Conservation (phyloP, 2,113 vertebrate species). For the Seriola dumerili region DNA sequence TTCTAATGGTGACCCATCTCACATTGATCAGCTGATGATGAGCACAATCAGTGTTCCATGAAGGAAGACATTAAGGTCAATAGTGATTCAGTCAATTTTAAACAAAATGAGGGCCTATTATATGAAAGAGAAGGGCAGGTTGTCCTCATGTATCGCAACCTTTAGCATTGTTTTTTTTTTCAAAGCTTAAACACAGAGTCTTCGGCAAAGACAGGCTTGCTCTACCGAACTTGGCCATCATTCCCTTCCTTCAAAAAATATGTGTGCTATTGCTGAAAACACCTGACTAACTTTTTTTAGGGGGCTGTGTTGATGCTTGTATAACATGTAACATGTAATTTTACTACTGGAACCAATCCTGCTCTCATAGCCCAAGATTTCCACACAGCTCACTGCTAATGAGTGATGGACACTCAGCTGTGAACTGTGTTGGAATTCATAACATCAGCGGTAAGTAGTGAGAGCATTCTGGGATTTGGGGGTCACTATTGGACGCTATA, state of each 20-base stretch:
- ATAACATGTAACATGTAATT: neutral
- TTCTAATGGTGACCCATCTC: neutral
- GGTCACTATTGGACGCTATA: neutral
- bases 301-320: slow-evolving; percentile 24
- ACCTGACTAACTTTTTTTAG: neutral
- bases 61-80: neutral
- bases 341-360: neutral
- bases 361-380: slow-evolving; percentile 5
- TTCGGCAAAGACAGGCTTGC: slow-evolving; percentile 9
- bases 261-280: neutral
- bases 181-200: slow-evolving; percentile 16
- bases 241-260: neutral
- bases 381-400: slow-evolving; percentile 11
- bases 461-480: slow-evolving; percentile 29
- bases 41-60: neutral
- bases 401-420: slow-evolving; percentile 20
- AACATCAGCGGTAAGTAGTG: slow-evolving; percentile 1
- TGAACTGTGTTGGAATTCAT: slow-evolving; percentile 36
- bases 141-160: neutral
- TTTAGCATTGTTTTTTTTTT: slow-evolving; percentile 2
- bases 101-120: neutral
- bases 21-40: neutral
- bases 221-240: neutral
- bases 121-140: neutral
- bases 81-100: slow-evolving; percentile 1